phyloP scores from a whole-genome alignment of 2,888 invertebrate species.

The Ametastegia equiseti region DNA sequence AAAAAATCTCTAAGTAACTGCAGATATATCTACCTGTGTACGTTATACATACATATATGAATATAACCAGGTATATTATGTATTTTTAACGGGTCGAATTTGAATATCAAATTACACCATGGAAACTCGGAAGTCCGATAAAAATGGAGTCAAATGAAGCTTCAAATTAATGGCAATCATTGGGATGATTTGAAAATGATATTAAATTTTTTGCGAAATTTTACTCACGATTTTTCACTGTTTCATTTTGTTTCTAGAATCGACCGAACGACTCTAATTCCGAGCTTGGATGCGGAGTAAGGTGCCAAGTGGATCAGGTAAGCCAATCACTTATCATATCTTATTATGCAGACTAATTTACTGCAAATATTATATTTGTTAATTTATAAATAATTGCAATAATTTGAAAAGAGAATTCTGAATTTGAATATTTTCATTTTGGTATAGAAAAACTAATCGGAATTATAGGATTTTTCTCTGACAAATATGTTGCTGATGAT shows the following conservation, averaged over 20 bases:
- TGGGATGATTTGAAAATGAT: too few relatives aligned
- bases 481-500: too few relatives aligned
- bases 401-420: background rate
- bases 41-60: too few relatives aligned
- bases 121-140: background rate
- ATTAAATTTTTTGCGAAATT: conserved; percentile 37
- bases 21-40: background rate
- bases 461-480: too few relatives aligned
- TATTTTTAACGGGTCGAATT: conserved; percentile 7
- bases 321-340: conserved; percentile 60
- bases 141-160: background rate
- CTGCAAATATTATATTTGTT: conserved; percentile 49
- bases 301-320: conserved; percentile 87
- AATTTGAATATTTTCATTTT: background rate
- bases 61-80: background rate
- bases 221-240: background rate
- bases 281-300: conserved; percentile 84
- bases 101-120: conserved; percentile 6
- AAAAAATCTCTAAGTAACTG: background rate
- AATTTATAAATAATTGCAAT: conserved; percentile 16
- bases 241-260: conserved; percentile 76
- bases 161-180: background rate
- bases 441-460: background rate
- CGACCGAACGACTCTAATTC: conserved; percentile 84
- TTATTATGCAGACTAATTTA: conserved; percentile 45